Evolutionary conservation across 2,113 vertebrate genomes (phyloP).

Genomic region (Hippocampus comes): DNA sequence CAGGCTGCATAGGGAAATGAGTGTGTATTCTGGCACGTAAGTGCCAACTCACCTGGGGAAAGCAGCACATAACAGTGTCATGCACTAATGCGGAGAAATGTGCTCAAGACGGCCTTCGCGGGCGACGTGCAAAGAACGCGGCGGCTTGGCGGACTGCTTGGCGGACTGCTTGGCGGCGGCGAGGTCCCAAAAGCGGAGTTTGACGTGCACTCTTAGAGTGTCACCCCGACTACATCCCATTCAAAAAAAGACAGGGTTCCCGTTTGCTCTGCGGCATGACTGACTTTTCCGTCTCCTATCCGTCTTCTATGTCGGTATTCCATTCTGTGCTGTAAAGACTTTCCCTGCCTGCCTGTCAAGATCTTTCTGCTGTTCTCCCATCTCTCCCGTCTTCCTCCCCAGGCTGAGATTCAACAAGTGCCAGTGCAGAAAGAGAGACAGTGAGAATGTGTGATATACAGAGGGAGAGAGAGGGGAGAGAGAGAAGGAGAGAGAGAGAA

Average conservation of each 20-base stretch:
- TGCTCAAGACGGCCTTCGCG: constrained; percentile 34
- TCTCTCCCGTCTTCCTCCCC: constrained; percentile 60
- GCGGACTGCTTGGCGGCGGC: constrained; percentile 47
- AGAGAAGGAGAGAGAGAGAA: constrained; percentile 39
- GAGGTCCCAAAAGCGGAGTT: constrained; percentile 49
- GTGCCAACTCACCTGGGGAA: constrained; percentile 61
- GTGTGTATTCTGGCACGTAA: constrained; percentile 60
- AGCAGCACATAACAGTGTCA: constrained; percentile 44
- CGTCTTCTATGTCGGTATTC: constrained; percentile 47
- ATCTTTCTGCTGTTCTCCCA: constrained; percentile 55
- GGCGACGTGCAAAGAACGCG: constrained; percentile 57
- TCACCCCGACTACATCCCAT: constrained; percentile 46
- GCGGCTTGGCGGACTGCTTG: constrained; percentile 24
- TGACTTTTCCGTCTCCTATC: constrained; percentile 48
- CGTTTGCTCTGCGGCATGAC: constrained; percentile 32
- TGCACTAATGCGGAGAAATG: constrained; percentile 32
- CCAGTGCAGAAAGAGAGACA: constrained; percentile 56
- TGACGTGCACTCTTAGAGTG: constrained; percentile 57
- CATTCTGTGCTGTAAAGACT: constrained; percentile 62
- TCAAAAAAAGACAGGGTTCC: constrained; percentile 29
- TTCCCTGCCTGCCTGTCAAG: constrained; percentile 65
- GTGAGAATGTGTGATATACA: constrained; percentile 28
- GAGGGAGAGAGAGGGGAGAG: constrained; percentile 32
- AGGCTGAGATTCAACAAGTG: constrained; percentile 76
- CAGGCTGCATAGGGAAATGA: constrained; percentile 47